A percentile compares a stretch with the other conserved stretches of the same genome.
Conservation (phyloP, 2,113 vertebrate species). For the Spea bombifrons region DNA sequence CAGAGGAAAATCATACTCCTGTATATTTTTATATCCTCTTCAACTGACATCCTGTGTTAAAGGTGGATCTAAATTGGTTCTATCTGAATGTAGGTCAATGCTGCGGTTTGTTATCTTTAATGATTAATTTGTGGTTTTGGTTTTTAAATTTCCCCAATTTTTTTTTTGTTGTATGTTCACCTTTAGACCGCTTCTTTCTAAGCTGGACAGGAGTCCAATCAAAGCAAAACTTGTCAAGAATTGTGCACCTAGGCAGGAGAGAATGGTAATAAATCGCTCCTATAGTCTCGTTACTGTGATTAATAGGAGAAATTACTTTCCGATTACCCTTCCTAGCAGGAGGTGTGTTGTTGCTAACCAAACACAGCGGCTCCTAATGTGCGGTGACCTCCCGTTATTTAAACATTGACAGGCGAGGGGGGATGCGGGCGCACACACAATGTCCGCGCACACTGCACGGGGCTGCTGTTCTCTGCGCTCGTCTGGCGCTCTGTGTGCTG, state of each 20-base stretch:
- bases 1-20: no score
- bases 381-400: constrained; percentile 6
- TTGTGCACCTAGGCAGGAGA: not conserved
- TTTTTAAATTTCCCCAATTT: no score
- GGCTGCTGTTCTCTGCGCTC: not conserved
- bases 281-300: constrained; percentile 12
- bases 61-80: no score
- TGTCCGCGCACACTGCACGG: not conserved
- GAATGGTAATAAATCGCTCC: constrained; percentile 3
- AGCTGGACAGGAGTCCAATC: constrained; percentile 5
- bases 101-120: no score
- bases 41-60: no score
- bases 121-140: no score
- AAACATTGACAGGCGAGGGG: not conserved
- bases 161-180: no score
- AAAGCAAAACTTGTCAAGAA: constrained; percentile 3
- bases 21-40: no score
- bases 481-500: not conserved
- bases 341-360: constrained; percentile 15
- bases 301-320: constrained; percentile 24
- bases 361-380: constrained; percentile 8
- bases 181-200: not conserved
- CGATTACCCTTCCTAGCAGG: constrained; percentile 16
- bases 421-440: not conserved
- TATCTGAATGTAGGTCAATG: no score